phyloP scores from a whole-genome alignment of 2,888 invertebrate genomes.

The Yponomeuta evonymella region DNA sequence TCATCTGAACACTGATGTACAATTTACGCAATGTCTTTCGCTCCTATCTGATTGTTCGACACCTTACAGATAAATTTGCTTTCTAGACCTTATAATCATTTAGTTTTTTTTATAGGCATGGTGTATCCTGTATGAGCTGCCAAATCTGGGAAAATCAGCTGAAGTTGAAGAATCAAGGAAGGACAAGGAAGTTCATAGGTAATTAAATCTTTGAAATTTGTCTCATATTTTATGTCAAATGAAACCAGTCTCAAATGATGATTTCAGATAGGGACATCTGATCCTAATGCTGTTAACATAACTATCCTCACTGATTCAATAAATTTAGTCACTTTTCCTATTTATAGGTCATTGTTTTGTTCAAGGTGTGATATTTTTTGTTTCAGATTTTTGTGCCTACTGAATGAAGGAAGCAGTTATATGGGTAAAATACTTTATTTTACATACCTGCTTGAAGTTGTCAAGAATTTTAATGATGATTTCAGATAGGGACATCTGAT shows the following conservation, averaged over 20 bases:
- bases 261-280: constrained; percentile 31
- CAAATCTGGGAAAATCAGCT: too few species aligned
- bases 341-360: not conserved
- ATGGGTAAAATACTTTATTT: not conserved
- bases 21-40: constrained; percentile 34
- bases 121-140: too few species aligned
- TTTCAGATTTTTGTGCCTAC: not conserved
- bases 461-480: constrained; percentile 24
- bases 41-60: constrained; percentile 23
- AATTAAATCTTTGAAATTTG: not conserved
- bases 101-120: not conserved
- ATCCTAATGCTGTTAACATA: constrained; percentile 29
- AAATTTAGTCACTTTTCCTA: not conserved
- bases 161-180: too few species aligned
- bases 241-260: constrained; percentile 22
- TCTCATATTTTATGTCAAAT: not conserved
- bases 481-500: constrained; percentile 31
- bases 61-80: not conserved
- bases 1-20: constrained; percentile 42
- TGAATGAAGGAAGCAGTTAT: not conserved
- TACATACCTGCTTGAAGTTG: not conserved
- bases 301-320: constrained; percentile 26
- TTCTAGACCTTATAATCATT: too few species aligned
- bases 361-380: not conserved
- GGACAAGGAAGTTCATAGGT: not conserved